Conservation (phyloP, 2,797 vertebrate species). For the Brotogeris chrysoptera region DNA sequence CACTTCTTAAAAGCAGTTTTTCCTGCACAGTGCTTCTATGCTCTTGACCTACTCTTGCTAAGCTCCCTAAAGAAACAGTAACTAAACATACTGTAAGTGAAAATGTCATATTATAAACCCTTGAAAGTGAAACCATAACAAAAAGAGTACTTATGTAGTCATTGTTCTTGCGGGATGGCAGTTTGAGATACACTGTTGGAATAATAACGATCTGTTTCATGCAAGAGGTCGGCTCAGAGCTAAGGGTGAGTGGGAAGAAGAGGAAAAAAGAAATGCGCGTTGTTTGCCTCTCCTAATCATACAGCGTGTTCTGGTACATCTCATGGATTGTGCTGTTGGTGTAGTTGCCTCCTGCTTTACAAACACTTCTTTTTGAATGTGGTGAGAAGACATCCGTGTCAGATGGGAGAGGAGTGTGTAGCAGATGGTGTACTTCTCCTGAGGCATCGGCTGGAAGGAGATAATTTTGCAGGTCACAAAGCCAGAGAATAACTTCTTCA, state of each 20-base stretch:
- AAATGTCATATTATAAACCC: neutral
- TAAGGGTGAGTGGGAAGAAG: neutral
- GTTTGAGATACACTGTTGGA: neutral
- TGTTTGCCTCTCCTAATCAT: neutral
- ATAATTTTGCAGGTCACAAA: conserved; percentile 17
- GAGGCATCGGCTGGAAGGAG: neutral
- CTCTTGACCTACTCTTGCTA: conserved; percentile 46
- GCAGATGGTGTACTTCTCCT: neutral
- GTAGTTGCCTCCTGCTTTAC: neutral
- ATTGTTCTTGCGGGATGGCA: neutral
- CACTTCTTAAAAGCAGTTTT: neutral
- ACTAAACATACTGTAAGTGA: neutral
- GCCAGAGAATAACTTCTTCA: neutral
- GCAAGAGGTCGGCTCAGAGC: conserved; percentile 22
- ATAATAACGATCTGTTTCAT: neutral
- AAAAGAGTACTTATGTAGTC: neutral
- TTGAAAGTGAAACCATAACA: conserved; percentile 4
- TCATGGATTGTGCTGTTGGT: neutral
- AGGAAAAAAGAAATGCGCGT: neutral
- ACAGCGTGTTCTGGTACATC: neutral
- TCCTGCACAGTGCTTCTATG: neutral
- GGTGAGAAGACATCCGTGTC: neutral
- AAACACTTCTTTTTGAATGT: fast-evolving
- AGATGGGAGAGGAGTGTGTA: neutral
- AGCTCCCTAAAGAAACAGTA: conserved; percentile 31